Conservation (phyloP, 2,113 vertebrate species). For the Forbesichthys papilliferus region DNA sequence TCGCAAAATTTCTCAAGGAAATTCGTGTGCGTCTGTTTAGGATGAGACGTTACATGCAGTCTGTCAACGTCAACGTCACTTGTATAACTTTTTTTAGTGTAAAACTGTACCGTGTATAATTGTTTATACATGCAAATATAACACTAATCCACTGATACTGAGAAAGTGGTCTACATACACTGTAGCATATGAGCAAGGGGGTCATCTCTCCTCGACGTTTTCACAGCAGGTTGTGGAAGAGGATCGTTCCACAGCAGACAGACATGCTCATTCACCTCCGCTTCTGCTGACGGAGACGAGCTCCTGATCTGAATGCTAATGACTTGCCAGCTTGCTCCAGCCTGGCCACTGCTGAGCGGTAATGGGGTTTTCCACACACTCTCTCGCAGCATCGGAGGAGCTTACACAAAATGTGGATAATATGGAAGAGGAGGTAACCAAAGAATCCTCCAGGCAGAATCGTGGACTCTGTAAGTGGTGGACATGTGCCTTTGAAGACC, state of each 20-base stretch:
- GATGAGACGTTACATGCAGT: no score
- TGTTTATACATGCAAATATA: neutral
- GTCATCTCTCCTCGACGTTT: conserved; percentile 56
- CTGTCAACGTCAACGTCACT: no score
- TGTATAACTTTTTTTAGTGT: no score
- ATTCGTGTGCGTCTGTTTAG: no score
- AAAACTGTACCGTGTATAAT: no score
- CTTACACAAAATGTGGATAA: conserved; percentile 28
- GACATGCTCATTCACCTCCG: conserved; percentile 74
- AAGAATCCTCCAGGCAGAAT: neutral
- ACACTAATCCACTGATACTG: conserved; percentile 51
- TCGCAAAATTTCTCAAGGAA: no score
- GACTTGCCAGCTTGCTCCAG: conserved; percentile 41
- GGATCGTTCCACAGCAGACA: conserved; percentile 64
- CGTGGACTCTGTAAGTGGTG: neutral
- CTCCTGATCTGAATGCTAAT: conserved; percentile 75
- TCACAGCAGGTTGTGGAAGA: conserved; percentile 51
- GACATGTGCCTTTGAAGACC: neutral
- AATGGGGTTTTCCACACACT: conserved; percentile 39
- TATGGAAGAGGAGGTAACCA: conserved; percentile 9
- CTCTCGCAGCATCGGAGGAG: conserved; percentile 19
- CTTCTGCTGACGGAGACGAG: conserved; percentile 58
- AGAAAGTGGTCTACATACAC: conserved; percentile 28
- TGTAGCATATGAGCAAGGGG: conserved; percentile 48
- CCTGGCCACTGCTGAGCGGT: conserved; percentile 38